Evolutionary conservation across 2,797 vertebrate species (phyloP), one percentile per base, ranked within the genome.

Genomic region (Myotis findleyi): DNA sequence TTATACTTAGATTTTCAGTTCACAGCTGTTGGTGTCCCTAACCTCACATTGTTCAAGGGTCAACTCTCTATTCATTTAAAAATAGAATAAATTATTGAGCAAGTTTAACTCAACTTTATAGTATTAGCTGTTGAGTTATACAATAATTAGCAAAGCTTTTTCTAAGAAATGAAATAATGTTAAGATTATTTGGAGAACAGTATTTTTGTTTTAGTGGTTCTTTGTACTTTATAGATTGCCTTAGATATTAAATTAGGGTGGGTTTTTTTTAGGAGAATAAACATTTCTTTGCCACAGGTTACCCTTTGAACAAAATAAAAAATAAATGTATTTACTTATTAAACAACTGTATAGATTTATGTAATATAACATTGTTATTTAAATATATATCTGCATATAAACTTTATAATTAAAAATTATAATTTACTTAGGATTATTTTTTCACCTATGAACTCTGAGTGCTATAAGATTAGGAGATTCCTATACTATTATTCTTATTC

Each of bases 401-500:
- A 87, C 16, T 89, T 89, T 86, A 53, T 57, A 87, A 96, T 95
- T 95, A 97, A 96, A 96, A 85, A 95, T 17, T 88, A 27, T 30
- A 62, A 76, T 95, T 84, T 92, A 88, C 13, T 96, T 94, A 76
- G 96, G 69, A 95, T 93, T 73, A 92, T 14, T 27, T 77, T 94
- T 82, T 95, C 49, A 85, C 53, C 75, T 87, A 57, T 97, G 84
- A 53, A 77, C 83, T 93, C 21, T 68, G 83, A 97, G 76, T 81
- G 93, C 55, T 59, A 44, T 53, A 7, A 86, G 77, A 92, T 82
- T 81, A 59, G 1, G 71, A 92, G 92, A 86, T 96, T 97, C 95
- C 92, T 97, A 11, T 3, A 95, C 87, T 87, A 97, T 97, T 97
- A 95, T 96, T 89, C 94, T 71, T 97, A 66, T 87, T 98, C 96